Conservation (phyloP, 2,888 invertebrate genomes). For the Eristalis pertinax region DNA sequence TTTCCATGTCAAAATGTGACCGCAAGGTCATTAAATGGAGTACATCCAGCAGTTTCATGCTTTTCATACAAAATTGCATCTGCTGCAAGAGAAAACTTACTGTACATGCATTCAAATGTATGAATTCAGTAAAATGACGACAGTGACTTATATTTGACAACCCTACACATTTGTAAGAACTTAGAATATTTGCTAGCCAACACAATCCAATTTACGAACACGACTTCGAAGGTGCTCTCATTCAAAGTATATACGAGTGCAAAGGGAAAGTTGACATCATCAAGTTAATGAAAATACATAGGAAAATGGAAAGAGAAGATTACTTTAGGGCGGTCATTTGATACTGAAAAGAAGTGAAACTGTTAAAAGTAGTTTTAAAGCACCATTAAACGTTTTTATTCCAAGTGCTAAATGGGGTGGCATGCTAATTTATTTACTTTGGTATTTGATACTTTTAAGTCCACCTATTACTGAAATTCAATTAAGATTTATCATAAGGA, state of each 20-base stretch:
- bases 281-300: not conserved
- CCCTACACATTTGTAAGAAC: not conserved
- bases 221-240: not conserved
- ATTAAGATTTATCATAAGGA: slow-evolving; percentile 3
- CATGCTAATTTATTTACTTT: slow-evolving; percentile 17
- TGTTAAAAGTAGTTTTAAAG: slow-evolving; percentile 20
- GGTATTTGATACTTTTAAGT: slow-evolving; percentile 18
- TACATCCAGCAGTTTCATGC: not conserved
- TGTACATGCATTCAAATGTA: not conserved
- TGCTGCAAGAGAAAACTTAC: not conserved
- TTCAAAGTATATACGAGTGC: too few relatives aligned
- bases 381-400: slow-evolving; percentile 20
- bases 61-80: not conserved
- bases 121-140: not conserved
- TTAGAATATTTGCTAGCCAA: not conserved
- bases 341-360: not conserved
- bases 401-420: slow-evolving; percentile 11
- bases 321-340: slow-evolving; percentile 3
- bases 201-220: not conserved
- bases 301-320: not conserved
- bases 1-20: slow-evolving; percentile 19
- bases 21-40: slow-evolving; percentile 17
- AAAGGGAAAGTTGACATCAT: slow-evolving; percentile 4
- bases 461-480: slow-evolving; percentile 7
- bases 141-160: not conserved